phyloP scores from a whole-genome alignment of 2,113 vertebrate genomes.

The Nanorana parkeri region DNA sequence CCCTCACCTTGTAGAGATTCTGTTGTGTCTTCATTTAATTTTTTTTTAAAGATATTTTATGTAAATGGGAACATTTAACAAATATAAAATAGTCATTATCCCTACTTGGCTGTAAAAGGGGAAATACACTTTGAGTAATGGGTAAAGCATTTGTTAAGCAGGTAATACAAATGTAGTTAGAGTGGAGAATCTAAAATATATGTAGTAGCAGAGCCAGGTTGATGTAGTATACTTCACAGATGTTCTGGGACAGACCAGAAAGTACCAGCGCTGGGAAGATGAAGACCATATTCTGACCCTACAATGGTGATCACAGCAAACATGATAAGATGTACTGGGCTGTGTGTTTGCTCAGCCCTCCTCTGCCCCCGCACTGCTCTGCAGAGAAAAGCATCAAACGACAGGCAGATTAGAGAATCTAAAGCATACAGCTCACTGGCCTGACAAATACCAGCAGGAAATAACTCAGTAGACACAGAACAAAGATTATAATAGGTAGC shows the following conservation, averaged over 20 bases:
- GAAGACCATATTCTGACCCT: conserved; percentile 29
- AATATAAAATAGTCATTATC: too few species aligned
- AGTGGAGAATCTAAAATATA: too few species aligned
- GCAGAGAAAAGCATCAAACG: conserved; percentile 25
- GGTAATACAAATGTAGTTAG: too few species aligned
- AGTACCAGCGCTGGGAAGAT: neutral
- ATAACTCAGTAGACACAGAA: neutral
- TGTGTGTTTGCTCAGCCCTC: conserved; percentile 32
- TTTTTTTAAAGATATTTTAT: too few species aligned
- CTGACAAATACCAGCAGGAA: conserved; percentile 28
- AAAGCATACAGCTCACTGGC: neutral
- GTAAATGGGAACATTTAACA: too few species aligned
- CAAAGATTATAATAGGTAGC: neutral
- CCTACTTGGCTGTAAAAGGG: too few species aligned
- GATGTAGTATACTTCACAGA: neutral
- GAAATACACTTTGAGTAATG: too few species aligned
- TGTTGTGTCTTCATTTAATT: too few species aligned
- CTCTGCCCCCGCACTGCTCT: conserved; percentile 9
- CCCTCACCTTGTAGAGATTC: too few species aligned
- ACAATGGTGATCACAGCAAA: conserved; percentile 28
- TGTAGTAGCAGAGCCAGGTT: neutral
- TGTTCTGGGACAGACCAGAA: conserved; percentile 29
- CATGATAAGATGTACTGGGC: conserved; percentile 35
- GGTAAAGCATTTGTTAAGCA: too few species aligned
- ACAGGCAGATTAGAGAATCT: conserved; percentile 6